Percentiles rank a stretch among this genome's conserved stretches.
phyloP scores from a whole-genome alignment of 2,113 vertebrate genomes.

The Ptilonorhynchus violaceus region DNA sequence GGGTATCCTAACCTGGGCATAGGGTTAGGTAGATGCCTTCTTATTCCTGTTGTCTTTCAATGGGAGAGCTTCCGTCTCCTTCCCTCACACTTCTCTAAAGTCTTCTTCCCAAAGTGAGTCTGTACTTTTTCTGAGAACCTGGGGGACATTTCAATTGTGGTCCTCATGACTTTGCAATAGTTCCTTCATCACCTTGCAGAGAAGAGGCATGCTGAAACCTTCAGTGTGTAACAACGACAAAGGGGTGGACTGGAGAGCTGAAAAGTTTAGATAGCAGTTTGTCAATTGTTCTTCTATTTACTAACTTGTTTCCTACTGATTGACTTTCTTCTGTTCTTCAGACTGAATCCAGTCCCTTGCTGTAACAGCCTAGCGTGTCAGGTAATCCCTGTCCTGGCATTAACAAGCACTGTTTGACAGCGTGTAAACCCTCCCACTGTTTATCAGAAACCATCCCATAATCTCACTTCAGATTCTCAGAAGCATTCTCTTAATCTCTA shows the following conservation, averaged over 20 bases:
- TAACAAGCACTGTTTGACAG: background rate
- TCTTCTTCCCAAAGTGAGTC: background rate
- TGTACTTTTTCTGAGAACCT: background rate
- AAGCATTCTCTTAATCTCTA: background rate
- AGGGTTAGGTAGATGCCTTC: background rate
- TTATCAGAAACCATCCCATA: background rate
- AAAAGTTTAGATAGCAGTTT: background rate
- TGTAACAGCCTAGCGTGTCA: fast-evolving
- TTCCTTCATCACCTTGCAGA: background rate
- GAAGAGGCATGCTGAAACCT: background rate
- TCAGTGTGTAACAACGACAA: background rate
- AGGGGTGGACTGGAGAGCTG: background rate
- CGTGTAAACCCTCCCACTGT: background rate
- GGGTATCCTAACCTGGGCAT: background rate
- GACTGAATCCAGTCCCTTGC: background rate
- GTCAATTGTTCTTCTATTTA: background rate
- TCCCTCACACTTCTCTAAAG: background rate
- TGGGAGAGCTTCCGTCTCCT: background rate
- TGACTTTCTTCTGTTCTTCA: background rate
- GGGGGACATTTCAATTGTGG: background rate
- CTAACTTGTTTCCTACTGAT: background rate
- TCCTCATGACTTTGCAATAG: background rate
- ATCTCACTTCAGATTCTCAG: background rate
- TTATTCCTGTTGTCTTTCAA: background rate
- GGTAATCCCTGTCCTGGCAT: background rate